Evolutionary conservation across 2,888 invertebrate species (phyloP).

Genomic region (Pediacus dermestoides): DNA sequence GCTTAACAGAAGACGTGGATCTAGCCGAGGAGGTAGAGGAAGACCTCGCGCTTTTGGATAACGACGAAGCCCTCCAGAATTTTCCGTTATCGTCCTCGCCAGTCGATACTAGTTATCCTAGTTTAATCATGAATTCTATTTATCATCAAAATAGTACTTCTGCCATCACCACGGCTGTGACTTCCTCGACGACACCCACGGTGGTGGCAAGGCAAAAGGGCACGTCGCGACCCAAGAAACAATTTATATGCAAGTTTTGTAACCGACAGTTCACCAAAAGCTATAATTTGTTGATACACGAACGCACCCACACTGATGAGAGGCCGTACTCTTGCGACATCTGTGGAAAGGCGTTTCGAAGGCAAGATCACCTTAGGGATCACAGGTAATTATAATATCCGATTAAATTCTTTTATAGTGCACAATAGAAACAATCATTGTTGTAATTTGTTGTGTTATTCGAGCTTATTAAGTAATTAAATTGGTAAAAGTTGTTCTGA

Average conservation of each 20-base stretch:
- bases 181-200: constrained; percentile 50
- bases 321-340: constrained; percentile 97
- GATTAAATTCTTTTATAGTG: constrained; percentile 65
- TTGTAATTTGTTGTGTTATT: not conserved
- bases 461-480: too few relatives aligned
- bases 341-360: constrained; percentile 93
- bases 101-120: constrained; percentile 67
- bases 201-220: constrained; percentile 43
- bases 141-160: constrained; percentile 46
- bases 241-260: constrained; percentile 98
- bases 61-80: constrained; percentile 60
- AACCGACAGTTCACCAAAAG: constrained; percentile 97
- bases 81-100: constrained; percentile 58
- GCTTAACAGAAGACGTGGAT: constrained; percentile 59
- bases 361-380: constrained; percentile 93
- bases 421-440: constrained; percentile 59
- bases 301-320: constrained; percentile 96
- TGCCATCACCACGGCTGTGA: constrained; percentile 51
- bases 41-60: constrained; percentile 70
- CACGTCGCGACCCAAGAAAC: constrained; percentile 64
- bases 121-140: constrained; percentile 66
- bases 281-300: constrained; percentile 95
- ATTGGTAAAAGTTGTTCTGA: too few relatives aligned
- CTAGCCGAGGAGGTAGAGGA: constrained; percentile 70
- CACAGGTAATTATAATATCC: constrained; percentile 67